phyloP scores from a whole-genome alignment of 2,797 vertebrate species.

The Sparus aurata region DNA sequence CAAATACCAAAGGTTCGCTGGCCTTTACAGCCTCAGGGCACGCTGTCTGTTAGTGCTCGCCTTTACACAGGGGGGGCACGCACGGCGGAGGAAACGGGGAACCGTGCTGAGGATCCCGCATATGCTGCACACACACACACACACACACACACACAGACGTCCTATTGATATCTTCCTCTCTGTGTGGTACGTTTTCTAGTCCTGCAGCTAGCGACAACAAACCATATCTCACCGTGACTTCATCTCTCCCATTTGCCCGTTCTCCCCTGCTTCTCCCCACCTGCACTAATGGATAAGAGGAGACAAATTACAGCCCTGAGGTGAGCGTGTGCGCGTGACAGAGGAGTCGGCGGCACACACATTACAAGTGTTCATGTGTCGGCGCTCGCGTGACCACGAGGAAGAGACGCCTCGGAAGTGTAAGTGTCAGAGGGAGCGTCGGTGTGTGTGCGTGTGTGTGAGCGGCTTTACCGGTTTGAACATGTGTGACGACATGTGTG shows the following conservation, averaged over 20 bases:
- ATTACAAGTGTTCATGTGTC: slow-evolving; percentile 13
- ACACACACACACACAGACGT: slow-evolving; percentile 6
- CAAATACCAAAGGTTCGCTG: slow-evolving; percentile 72
- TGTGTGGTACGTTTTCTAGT: slow-evolving; percentile 23
- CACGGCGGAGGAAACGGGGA: background rate
- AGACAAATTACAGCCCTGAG: slow-evolving; percentile 77
- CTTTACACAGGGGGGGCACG: slow-evolving; percentile 25
- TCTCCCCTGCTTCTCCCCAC: slow-evolving; percentile 52
- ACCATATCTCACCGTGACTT: slow-evolving; percentile 37
- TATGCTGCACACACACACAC: slow-evolving; percentile 14
- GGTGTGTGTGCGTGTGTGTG: slow-evolving; percentile 16
- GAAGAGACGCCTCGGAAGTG: slow-evolving; percentile 33
- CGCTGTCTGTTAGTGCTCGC: slow-evolving; percentile 54
- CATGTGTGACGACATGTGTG: slow-evolving; percentile 48
- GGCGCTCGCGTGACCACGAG: slow-evolving; percentile 44
- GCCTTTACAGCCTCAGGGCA: slow-evolving; percentile 66
- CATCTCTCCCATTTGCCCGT: slow-evolving; percentile 31
- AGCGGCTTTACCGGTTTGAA: slow-evolving; percentile 57
- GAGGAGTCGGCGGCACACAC: background rate
- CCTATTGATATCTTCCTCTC: slow-evolving; percentile 28
- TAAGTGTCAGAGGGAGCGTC: slow-evolving; percentile 42
- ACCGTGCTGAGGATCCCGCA: slow-evolving; percentile 14
- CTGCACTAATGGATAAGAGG: slow-evolving; percentile 69
- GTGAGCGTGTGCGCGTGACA: slow-evolving; percentile 30
- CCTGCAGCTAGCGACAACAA: slow-evolving; percentile 41